Conservation (phyloP, 1,140 invertebrate genomes). For the Goniozus legneri region DNA sequence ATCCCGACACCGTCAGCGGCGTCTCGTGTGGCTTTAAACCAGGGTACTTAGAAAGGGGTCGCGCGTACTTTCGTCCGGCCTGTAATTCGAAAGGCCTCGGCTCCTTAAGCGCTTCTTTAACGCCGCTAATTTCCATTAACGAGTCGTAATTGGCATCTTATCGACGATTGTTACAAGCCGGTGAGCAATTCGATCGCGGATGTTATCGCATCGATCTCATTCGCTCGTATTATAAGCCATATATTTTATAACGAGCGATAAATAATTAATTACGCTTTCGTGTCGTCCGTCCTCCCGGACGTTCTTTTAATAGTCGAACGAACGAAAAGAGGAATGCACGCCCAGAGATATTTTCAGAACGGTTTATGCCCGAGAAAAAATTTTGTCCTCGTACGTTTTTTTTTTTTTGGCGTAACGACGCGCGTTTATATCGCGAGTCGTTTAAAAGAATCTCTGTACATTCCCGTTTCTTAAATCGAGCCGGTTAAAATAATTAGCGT, state of each 20-base stretch:
- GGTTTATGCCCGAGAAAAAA: too few species aligned
- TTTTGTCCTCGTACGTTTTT: too few species aligned
- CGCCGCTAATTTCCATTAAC: constrained; percentile 23
- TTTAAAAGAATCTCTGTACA: too few species aligned
- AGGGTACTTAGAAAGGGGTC: not conserved
- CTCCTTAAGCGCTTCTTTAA: constrained; percentile 21
- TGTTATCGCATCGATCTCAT: too few species aligned
- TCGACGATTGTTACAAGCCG: constrained; percentile 12
- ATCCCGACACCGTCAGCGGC: constrained; percentile 8
- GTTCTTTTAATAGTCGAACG: constrained; percentile 6
- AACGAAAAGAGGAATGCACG: too few species aligned
- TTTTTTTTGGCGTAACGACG: too few species aligned
- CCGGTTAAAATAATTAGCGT: too few species aligned
- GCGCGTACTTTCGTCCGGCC: not conserved
- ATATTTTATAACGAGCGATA: constrained; percentile 17
- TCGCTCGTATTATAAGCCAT: too few species aligned
- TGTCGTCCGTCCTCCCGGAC: not conserved
- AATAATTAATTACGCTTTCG: constrained; percentile 22
- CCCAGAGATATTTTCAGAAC: too few species aligned
- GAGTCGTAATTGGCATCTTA: constrained; percentile 25
- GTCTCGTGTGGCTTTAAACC: constrained; percentile 18
- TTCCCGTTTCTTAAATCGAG: too few species aligned
- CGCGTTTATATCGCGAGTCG: too few species aligned
- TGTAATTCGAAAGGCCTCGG: constrained; percentile 20
- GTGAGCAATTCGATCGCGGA: too few species aligned